phyloP scores from a whole-genome alignment of 2,797 vertebrate genomes.

The Bovichtus diacanthus region DNA sequence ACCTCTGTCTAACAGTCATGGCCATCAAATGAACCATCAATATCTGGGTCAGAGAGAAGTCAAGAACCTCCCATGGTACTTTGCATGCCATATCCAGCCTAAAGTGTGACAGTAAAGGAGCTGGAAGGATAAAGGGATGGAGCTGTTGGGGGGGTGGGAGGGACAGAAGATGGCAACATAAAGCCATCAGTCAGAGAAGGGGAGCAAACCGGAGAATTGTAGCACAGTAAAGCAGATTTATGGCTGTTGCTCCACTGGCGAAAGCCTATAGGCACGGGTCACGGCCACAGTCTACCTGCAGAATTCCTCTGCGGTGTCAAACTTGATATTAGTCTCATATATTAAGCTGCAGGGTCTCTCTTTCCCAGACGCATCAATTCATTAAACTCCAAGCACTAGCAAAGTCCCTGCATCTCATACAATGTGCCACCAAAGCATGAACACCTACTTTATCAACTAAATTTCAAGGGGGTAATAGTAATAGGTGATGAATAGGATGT shows the following conservation, averaged over 20 bases:
- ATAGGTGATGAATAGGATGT: background rate
- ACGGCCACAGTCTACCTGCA: slow-evolving; percentile 65
- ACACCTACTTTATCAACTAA: slow-evolving; percentile 18
- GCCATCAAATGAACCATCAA: slow-evolving; percentile 27
- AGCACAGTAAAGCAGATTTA: slow-evolving; percentile 75
- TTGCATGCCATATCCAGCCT: slow-evolving; percentile 28
- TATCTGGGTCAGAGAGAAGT: slow-evolving; percentile 45
- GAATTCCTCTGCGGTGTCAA: slow-evolving; percentile 52
- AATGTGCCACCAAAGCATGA: slow-evolving; percentile 9
- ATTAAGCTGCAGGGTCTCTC: slow-evolving; percentile 42
- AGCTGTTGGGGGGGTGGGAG: background rate
- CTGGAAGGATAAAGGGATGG: slow-evolving; percentile 32
- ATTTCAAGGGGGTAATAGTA: background rate
- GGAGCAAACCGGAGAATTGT: slow-evolving; percentile 51
- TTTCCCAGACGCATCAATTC: slow-evolving; percentile 35
- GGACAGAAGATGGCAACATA: slow-evolving; percentile 42
- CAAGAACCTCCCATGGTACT: slow-evolving; percentile 39
- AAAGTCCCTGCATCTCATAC: slow-evolving; percentile 32
- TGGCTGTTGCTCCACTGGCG: slow-evolving; percentile 47
- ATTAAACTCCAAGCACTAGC: slow-evolving; percentile 35
- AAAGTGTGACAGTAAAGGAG: slow-evolving; percentile 35
- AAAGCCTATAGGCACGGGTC: slow-evolving; percentile 64
- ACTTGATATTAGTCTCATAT: slow-evolving; percentile 62
- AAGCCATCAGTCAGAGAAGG: slow-evolving; percentile 66
- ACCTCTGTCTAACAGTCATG: background rate